Conservation (phyloP, 2,797 vertebrate genomes). For the Buphagus erythrorhynchus region DNA sequence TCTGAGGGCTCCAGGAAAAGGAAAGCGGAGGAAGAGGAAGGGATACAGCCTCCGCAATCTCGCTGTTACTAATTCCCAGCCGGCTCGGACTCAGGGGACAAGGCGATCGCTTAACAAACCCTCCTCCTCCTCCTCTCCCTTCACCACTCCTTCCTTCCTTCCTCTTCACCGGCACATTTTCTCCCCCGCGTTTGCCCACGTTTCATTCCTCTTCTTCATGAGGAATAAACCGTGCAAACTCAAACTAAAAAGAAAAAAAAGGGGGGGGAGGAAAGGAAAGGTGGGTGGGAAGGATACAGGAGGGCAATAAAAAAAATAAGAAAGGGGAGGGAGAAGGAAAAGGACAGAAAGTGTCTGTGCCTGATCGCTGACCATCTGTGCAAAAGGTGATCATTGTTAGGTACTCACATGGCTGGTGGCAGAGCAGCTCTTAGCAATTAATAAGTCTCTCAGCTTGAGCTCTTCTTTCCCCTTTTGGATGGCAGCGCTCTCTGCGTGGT, state of each 20-base stretch:
- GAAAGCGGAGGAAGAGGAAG: background rate
- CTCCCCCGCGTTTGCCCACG: background rate
- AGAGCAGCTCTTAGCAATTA: conserved; percentile 63
- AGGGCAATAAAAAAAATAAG: background rate
- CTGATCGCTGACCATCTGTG: conserved; percentile 28
- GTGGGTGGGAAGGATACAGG: background rate
- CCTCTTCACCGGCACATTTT: conserved; percentile 25
- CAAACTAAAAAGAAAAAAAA: background rate
- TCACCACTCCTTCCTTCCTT: conserved; percentile 49
- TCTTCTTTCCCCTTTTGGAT: conserved; percentile 56
- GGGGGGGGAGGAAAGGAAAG: background rate
- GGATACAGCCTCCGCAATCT: background rate
- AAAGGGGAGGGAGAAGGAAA: background rate
- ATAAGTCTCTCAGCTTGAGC: conserved; percentile 61
- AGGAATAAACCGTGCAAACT: conserved; percentile 9
- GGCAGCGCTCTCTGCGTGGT: background rate
- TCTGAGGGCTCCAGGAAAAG: background rate
- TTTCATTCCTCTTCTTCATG: background rate
- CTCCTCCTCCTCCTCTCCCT: background rate
- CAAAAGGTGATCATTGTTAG: conserved; percentile 55
- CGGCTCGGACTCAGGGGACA: conserved; percentile 41
- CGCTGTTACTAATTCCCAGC: conserved; percentile 24
- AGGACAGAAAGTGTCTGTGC: conserved; percentile 11
- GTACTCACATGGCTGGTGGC: conserved; percentile 80
- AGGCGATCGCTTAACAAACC: conserved; percentile 50